Evolutionary conservation across 2,113 vertebrate species (phyloP).

Genomic region (Pelecanoides urinatrix): DNA sequence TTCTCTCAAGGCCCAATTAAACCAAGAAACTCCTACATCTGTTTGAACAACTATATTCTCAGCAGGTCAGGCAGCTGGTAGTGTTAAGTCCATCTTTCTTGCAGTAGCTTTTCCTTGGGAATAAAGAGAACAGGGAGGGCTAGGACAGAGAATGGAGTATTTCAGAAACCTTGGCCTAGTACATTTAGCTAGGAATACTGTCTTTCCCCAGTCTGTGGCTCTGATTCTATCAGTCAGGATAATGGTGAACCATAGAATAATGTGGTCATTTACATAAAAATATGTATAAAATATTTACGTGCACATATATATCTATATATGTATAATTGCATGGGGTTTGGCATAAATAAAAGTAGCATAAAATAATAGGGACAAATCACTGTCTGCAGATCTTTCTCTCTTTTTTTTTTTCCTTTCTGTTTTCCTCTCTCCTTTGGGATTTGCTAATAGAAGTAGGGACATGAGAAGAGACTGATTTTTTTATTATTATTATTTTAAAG

Average conservation of each 20-base stretch:
- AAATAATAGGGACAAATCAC: background rate
- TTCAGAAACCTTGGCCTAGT: background rate
- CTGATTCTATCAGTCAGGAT: background rate
- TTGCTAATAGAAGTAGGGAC: background rate
- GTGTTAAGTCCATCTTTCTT: background rate
- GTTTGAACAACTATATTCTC: background rate
- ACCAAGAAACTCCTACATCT: background rate
- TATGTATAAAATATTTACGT: background rate
- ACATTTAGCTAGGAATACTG: background rate
- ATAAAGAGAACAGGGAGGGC: background rate
- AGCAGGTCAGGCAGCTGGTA: background rate
- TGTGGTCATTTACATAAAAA: background rate
- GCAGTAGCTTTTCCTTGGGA: background rate
- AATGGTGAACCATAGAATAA: background rate
- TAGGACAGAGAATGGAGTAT: background rate
- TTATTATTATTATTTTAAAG: background rate
- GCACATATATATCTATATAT: background rate
- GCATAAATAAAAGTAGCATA: background rate
- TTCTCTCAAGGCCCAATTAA: background rate
- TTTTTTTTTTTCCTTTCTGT: background rate
- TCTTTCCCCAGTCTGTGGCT: background rate
- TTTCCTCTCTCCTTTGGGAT: background rate
- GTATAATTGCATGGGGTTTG: background rate
- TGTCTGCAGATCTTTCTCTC: background rate
- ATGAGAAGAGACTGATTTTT: background rate